These are phyloP conservation scores for Ditula angustiorana DNA, from an alignment of 2,888 invertebrate species.

Conservation along the genomic window DNA sequence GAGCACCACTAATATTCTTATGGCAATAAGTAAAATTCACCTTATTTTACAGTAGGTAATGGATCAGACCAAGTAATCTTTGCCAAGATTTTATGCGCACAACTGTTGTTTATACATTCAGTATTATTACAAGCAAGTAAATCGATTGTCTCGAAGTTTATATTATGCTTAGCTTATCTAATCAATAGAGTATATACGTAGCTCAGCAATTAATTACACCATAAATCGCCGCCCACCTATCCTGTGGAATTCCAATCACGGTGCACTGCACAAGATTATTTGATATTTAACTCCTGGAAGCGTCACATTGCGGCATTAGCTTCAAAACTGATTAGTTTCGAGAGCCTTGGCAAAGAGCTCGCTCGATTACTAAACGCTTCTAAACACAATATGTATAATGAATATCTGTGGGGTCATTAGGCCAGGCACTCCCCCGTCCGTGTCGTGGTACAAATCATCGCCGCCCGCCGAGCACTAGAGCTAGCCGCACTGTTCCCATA, in stretches of 20 bases:
- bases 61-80: background rate
- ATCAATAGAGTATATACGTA: constrained; percentile 7
- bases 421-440: background rate
- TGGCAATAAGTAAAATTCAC: background rate
- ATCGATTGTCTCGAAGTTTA: background rate
- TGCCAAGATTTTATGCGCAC: constrained; percentile 13
- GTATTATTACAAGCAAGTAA: constrained; percentile 1
- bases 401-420: constrained; percentile 6
- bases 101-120: background rate
- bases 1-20: constrained; percentile 19
- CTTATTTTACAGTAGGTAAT: constrained; percentile 4
- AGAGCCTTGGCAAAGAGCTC: background rate
- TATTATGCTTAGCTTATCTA: constrained; percentile 2
- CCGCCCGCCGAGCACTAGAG: background rate
- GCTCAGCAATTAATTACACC: constrained; percentile 29
- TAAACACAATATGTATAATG: background rate
- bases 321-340: background rate
- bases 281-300: constrained; percentile 19
- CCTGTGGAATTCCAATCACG: constrained; percentile 31
- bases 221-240: constrained; percentile 22
- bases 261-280: constrained; percentile 32
- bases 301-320: constrained; percentile 15
- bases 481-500: background rate
- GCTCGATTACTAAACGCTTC: background rate
- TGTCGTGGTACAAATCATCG: background rate